These are phyloP conservation scores for Rhinophrynus dorsalis DNA, from an alignment of 2,797 vertebrate genomes.

Conservation along the genomic window DNA sequence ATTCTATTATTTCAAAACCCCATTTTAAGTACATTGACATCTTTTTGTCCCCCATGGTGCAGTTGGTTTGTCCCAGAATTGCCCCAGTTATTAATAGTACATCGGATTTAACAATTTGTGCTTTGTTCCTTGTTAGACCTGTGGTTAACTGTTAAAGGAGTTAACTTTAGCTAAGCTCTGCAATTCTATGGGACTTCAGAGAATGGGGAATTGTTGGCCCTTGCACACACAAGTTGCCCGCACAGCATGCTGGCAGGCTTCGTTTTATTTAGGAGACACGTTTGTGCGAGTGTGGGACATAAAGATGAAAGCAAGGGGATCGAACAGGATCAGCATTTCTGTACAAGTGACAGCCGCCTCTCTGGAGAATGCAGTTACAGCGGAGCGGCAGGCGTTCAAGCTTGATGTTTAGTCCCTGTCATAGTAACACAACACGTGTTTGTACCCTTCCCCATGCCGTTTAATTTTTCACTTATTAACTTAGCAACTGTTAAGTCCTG, in stretches of 20 bases:
- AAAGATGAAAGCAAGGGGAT: conserved; percentile 45
- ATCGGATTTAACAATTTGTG: too few relatives aligned
- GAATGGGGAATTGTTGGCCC: conserved; percentile 38
- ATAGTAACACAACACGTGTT: conserved; percentile 51
- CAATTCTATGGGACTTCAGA: conserved; percentile 4
- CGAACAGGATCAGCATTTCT: conserved; percentile 41
- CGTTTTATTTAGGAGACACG: conserved; percentile 43
- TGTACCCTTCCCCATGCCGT: conserved; percentile 21
- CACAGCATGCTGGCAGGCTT: conserved; percentile 19
- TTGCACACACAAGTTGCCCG: conserved; percentile 11
- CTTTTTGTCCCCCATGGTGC: too few relatives aligned
- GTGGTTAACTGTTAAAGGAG: conserved; percentile 3
- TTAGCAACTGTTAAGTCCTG: conserved; percentile 49
- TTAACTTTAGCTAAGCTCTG: conserved; percentile 11
- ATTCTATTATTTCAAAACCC: too few relatives aligned
- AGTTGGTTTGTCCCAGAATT: too few relatives aligned
- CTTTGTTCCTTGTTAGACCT: too few relatives aligned
- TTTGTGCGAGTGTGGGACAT: conserved; percentile 45
- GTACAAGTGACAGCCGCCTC: conserved; percentile 36
- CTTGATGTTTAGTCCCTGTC: conserved; percentile 44
- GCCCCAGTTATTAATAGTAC: too few relatives aligned
- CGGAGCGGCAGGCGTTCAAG: conserved; percentile 32
- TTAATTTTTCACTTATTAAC: conserved; percentile 22
- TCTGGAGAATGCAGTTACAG: conserved; percentile 24
- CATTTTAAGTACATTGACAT: too few relatives aligned